Conservation (phyloP, 2,888 invertebrate genomes). For the Lymantria monacha region DNA sequence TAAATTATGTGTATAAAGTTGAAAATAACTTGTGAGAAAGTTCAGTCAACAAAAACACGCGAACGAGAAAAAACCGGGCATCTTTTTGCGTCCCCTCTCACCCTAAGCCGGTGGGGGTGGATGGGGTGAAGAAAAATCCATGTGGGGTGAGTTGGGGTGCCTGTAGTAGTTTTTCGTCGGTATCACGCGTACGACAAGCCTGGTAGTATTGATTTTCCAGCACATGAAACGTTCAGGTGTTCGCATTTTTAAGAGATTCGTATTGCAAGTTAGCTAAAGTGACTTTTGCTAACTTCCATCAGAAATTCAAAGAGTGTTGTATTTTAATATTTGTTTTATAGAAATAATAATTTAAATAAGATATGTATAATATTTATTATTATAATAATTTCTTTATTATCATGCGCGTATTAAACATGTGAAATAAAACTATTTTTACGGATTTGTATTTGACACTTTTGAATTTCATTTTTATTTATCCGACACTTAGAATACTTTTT, state of each 20-base stretch:
- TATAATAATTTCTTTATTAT: no score
- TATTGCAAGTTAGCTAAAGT: background rate
- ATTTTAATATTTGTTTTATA: background rate
- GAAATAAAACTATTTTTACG: no score
- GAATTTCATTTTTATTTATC: no score
- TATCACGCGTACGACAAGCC: conserved; percentile 79
- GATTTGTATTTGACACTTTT: no score
- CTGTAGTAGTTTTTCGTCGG: conserved; percentile 79
- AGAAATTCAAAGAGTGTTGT: background rate
- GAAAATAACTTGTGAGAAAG: conserved; percentile 25
- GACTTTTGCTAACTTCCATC: background rate
- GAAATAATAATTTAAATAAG: no score
- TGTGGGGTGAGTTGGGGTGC: conserved; percentile 46
- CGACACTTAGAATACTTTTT: no score
- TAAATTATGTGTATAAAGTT: conserved; percentile 24
- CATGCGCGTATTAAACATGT: no score
- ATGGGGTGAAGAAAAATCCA: conserved; percentile 70
- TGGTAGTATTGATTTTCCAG: conserved; percentile 78
- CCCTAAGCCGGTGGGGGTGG: conserved; percentile 60
- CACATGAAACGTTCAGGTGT: conserved; percentile 72
- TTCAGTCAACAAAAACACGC: conserved; percentile 72
- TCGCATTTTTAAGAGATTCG: conserved; percentile 38
- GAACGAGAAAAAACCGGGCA: conserved; percentile 71
- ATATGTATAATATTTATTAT: no score
- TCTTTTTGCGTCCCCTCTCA: conserved; percentile 75